Evolutionary conservation across 1,140 invertebrate genomes (phyloP).

Genomic region (Aphaenogaster floridana): DNA sequence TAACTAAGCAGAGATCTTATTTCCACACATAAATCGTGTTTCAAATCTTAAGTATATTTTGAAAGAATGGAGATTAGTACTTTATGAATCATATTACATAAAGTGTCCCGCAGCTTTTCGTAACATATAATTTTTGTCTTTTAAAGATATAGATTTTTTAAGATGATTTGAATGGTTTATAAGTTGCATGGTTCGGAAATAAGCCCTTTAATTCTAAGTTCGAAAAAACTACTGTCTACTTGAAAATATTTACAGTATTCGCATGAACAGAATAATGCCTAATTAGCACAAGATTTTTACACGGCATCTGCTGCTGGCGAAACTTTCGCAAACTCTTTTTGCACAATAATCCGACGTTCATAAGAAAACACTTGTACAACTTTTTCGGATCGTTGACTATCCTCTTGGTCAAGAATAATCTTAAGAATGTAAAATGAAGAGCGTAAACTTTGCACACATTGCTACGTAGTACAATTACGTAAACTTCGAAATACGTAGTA

Average conservation of each 20-base stretch:
- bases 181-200: not conserved
- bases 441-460: not conserved
- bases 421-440: conserved; percentile 1
- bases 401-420: not conserved
- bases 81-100: not conserved
- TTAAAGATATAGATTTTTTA: not conserved
- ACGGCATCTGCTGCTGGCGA: not conserved
- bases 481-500: not conserved
- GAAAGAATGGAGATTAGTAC: not conserved
- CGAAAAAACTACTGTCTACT: not conserved
- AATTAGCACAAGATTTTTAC: conserved; percentile 20
- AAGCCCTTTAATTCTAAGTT: not conserved
- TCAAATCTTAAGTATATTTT: not conserved
- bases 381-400: conserved; percentile 37
- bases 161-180: not conserved
- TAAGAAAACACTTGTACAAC: conserved; percentile 11
- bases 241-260: not conserved
- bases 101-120: not conserved
- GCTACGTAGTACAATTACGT: not conserved
- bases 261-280: conserved; percentile 13
- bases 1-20: not conserved
- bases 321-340: conserved; percentile 28
- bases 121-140: conserved; percentile 10
- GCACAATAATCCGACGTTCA: not conserved
- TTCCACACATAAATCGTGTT: not conserved